Percentiles rank a stretch among this genome's conserved stretches.
These are phyloP conservation scores for Drosophila bocqueti DNA, from an alignment of 1,140 invertebrate species.

Conservation along the genomic window DNA sequence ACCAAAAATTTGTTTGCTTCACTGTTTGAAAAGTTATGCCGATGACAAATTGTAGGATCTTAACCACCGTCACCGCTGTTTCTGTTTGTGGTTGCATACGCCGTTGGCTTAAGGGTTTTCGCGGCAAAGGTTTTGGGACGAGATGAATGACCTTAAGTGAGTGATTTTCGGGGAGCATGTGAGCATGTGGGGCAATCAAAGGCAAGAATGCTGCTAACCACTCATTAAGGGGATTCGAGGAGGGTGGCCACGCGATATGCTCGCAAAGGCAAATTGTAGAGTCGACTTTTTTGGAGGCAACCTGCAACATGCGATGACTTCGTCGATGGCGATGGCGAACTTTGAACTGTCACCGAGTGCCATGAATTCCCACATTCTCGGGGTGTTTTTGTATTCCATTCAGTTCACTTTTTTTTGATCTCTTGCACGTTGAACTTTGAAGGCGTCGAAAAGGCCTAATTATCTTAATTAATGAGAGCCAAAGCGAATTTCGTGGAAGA, in stretches of 20 bases:
- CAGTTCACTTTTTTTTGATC: conserved; percentile 26
- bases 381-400: conserved; percentile 28
- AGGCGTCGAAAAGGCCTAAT: conserved; percentile 82
- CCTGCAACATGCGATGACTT: conserved; percentile 32
- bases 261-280: conserved; percentile 53
- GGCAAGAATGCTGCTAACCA: conserved; percentile 50
- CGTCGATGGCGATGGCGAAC: conserved; percentile 25
- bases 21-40: background rate
- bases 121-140: background rate
- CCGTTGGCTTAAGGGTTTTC: background rate
- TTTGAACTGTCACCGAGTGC: conserved; percentile 60
- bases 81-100: conserved; percentile 36
- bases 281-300: conserved; percentile 6
- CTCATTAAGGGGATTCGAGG: conserved; percentile 62
- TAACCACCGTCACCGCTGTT: conserved; percentile 1
- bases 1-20: no score
- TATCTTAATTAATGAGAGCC: conserved; percentile 83
- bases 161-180: conserved; percentile 14
- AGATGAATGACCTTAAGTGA: conserved; percentile 11
- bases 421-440: conserved; percentile 73
- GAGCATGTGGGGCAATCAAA: conserved; percentile 38
- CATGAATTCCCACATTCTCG: conserved; percentile 11
- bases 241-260: conserved; percentile 43
- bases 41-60: conserved; percentile 12
- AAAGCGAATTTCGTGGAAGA: conserved; percentile 82